phyloP scores from a whole-genome alignment of 1,140 invertebrate species.

The Gerris buenoi region DNA sequence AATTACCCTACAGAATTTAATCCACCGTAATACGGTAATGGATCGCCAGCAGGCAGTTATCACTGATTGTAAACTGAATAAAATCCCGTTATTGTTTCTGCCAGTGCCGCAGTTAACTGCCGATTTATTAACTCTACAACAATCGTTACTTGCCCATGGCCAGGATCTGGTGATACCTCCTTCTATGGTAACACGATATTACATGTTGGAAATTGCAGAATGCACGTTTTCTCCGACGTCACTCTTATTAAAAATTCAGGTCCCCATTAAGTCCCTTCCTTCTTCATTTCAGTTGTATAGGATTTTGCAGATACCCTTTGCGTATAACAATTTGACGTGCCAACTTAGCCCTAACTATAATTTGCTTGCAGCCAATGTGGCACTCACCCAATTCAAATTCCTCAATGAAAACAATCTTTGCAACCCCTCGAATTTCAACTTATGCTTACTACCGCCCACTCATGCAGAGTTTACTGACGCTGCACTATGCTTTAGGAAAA shows the following conservation, averaged over 20 bases:
- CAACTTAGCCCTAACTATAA: neutral
- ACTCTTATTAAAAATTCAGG: neutral
- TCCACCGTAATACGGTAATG: neutral
- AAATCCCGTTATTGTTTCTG: neutral
- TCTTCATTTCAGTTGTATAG: neutral
- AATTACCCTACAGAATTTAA: neutral
- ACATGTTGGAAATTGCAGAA: neutral
- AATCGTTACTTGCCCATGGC: neutral
- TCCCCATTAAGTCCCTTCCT: neutral
- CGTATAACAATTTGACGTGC: neutral
- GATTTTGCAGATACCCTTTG: neutral
- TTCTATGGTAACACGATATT: neutral
- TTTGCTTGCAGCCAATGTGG: neutral
- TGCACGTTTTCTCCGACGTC: neutral
- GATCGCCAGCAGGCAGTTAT: neutral
- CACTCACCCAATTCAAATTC: neutral
- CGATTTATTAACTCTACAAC: neutral
- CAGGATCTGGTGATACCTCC: neutral
- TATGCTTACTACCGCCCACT: neutral
- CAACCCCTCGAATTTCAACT: neutral
- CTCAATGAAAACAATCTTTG: neutral
- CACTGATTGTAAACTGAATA: neutral
- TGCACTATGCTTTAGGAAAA: neutral
- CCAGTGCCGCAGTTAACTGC: neutral
- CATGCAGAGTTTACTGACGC: neutral